Evolutionary conservation across 2,113 vertebrate genomes (phyloP), one percentile per base, ranked within the genome.

Genomic region (Bothrops jararaca): DNA sequence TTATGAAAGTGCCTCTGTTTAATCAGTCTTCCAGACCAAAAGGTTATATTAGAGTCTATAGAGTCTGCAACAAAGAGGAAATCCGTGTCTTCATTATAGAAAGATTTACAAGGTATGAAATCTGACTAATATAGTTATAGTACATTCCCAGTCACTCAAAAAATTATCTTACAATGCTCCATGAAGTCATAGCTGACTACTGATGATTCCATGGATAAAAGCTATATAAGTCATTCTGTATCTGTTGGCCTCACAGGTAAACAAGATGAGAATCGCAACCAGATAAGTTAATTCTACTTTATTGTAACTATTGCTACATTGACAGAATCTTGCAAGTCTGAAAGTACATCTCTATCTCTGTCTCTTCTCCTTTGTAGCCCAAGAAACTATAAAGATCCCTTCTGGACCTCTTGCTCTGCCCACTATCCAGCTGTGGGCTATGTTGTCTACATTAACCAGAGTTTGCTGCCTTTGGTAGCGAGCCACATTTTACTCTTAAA

Each of bases 381-480:
- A 34, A 34, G 64, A 15, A 69, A 69, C 13, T 69, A 69, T 29
- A n/a, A 69, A 69, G n/a, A 34, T 69, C 29, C 64, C 29, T 69
- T 69, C 29, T 69, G 29, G 15, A 69, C 29, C 60, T 69, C 29
- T 69, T 69, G 29, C 4, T 15, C 64, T 15, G 60, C 15, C 29
- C 64, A n/a, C 64, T 69, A 69, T 69, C 64, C 29, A 34, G 64
- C 12, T 69, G 13, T 34, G 64, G 29, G n/a, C 29, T 18, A 6
- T 34, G 13, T 13, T 34, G 29, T 34, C 64, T 80, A 80, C 34
- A 11, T 88, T 56, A 88, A 53, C 52, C n/a, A 0, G 54, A 92
- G 85, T 89, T 91, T 86, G 94, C 94, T 95, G 89, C 93, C 92
- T 90, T 90, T 94, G 94, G 94, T 92, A 95, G 93, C 92, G 90